Percentiles rank a stretch among this genome's conserved stretches.
Conservation (phyloP, 2,797 vertebrate species). For the Glossophaga mutica region DNA sequence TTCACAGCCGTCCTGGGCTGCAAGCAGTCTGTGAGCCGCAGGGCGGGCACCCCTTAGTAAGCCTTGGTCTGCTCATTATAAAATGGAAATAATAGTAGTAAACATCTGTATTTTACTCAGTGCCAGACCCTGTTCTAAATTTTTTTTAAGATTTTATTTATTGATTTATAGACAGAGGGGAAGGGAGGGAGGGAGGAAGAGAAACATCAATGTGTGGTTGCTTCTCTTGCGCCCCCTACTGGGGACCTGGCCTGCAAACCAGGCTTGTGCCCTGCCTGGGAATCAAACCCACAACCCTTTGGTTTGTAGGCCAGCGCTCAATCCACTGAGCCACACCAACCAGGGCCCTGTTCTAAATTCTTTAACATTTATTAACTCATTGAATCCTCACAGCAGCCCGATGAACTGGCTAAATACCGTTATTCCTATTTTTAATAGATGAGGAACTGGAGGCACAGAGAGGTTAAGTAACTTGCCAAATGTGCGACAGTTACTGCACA, state of each 20-base stretch:
- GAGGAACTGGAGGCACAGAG: background rate
- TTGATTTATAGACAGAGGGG: too few species aligned
- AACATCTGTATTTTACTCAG: background rate
- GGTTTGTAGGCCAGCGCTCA: too few species aligned
- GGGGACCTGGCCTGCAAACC: too few species aligned
- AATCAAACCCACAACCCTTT: too few species aligned
- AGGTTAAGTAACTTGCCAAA: background rate
- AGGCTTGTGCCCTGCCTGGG: too few species aligned
- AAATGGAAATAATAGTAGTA: background rate
- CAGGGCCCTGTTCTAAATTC: background rate
- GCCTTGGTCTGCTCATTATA: background rate
- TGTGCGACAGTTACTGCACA: accelerated
- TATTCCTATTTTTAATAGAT: background rate
- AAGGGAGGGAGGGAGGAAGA: too few species aligned
- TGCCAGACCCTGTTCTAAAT: background rate
- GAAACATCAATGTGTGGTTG: too few species aligned
- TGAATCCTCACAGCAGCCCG: background rate
- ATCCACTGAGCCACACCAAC: too few species aligned
- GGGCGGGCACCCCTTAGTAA: background rate
- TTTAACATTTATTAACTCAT: background rate
- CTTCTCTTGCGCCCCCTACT: too few species aligned
- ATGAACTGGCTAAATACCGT: background rate
- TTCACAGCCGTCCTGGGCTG: too few species aligned
- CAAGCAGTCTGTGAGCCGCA: too few species aligned
- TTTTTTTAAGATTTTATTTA: too few species aligned